Evolutionary conservation across 2,888 invertebrate species (phyloP).

Genomic region (Nemotelus pantherinus): DNA sequence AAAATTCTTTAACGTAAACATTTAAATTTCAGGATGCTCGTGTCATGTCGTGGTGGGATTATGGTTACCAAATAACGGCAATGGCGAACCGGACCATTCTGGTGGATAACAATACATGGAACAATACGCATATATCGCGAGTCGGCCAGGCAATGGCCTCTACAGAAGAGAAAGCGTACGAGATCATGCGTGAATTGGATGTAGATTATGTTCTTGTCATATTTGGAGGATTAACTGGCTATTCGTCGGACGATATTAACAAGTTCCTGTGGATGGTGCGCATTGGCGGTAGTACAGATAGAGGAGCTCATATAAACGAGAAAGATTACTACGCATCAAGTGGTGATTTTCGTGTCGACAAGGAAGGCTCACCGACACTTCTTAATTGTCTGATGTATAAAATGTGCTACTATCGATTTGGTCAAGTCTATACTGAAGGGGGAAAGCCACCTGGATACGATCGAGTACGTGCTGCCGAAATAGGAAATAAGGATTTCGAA

Average conservation of each 20-base stretch:
- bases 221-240: constrained; percentile 98
- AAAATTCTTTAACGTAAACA: background rate
- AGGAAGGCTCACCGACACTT: constrained; percentile 89
- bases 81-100: constrained; percentile 98
- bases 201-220: constrained; percentile 98
- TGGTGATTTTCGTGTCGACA: constrained; percentile 96
- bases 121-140: constrained; percentile 97
- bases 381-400: constrained; percentile 99
- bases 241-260: constrained; percentile 98
- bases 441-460: constrained; percentile 96
- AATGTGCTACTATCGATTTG: constrained; percentile 99
- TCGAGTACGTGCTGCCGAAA: constrained; percentile 95
- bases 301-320: constrained; percentile 95
- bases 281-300: constrained; percentile 94
- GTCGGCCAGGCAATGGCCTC: constrained; percentile 99
- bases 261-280: constrained; percentile 99
- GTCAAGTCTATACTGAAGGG: constrained; percentile 94
- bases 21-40: constrained; percentile 78
- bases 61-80: constrained; percentile 98
- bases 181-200: constrained; percentile 96
- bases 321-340: constrained; percentile 94
- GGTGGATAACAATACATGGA: constrained; percentile 99
- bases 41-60: constrained; percentile 99
- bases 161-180: constrained; percentile 94
- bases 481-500: constrained; percentile 98